Base-by-base conservation (phyloP, 2,797 vertebrate genomes). In the Microchirus variegatus region DNA sequence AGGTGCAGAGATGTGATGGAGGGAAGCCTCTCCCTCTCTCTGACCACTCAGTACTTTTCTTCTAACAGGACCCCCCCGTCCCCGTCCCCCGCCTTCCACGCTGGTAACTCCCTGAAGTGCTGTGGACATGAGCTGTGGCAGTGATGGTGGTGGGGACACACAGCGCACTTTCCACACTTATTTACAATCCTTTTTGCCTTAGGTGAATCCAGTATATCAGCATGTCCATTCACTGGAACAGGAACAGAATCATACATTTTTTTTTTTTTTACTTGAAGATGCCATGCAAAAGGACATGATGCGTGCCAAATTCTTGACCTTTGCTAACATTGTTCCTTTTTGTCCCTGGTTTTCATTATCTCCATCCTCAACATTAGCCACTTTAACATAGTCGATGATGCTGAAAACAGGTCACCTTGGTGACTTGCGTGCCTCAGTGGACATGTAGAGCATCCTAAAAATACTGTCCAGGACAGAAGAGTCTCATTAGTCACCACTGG, bases 351-450 rank as follows among this genome's bases (percentile, higher is more conserved):
- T 42, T 14, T 42, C 31, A 6, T 31, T 31, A 31, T 31, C 31
- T 8, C 42, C 67, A 59, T 65, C 59, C 62, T 54, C 58, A 80
- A 63, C 68, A 75, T 76, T 81, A 77, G 74, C 62, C 71, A 61
- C 85, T 59, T 44, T 67, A 80, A 80, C 75, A 46, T 82, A 77
- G 84, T 88, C 70, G 80, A 91, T 90, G 80, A 77, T 67, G 37
- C 77, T 55, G 67, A 90, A 92, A 92, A 83, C 86, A 13, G 93
- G 91, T 93, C 92, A 93, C 90, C 89, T 92, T 91, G 87, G 82
- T 70, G 19, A 79, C 78, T 73, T 61, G 31, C 22, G 16, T 67
- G 69, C 86, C 88, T 84, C 86, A 10, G 77, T 49, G 83, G 90
- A 91, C 83, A 77, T 62, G 64, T 74, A 64, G 71, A 84, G 77